Conservation (phyloP, 2,888 invertebrate genomes). For the Drosophila rubida region DNA sequence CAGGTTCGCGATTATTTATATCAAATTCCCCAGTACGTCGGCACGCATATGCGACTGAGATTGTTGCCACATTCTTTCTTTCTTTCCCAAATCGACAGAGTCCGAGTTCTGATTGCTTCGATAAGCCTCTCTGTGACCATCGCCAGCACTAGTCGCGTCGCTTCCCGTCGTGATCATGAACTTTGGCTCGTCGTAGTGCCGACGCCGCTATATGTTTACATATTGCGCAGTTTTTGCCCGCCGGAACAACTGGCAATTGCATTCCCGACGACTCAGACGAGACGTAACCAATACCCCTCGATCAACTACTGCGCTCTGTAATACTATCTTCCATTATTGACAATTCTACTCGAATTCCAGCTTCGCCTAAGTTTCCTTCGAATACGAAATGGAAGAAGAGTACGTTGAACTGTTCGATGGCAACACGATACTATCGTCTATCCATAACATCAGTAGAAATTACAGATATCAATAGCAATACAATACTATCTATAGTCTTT, state of each 20-base stretch:
- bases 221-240: constrained; percentile 51
- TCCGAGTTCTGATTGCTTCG: too few relatives aligned
- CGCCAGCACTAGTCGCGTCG: constrained; percentile 7
- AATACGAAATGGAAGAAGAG: not conserved
- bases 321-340: not conserved
- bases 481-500: too few relatives aligned
- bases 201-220: not conserved
- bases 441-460: not conserved
- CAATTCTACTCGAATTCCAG: not conserved
- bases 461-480: too few relatives aligned
- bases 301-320: not conserved
- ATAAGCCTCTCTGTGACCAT: too few relatives aligned
- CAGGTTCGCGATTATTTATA: not conserved
- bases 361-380: not conserved
- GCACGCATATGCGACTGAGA: constrained; percentile 11
- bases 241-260: constrained; percentile 14
- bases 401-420: not conserved
- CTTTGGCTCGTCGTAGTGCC: constrained; percentile 10
- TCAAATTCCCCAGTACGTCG: not conserved
- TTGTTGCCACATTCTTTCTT: constrained; percentile 1
- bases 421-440: not conserved
- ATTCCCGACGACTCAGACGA: constrained; percentile 28
- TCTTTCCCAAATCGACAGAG: too few relatives aligned
- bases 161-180: constrained; percentile 42
- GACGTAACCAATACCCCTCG: constrained; percentile 12